Base-by-base conservation (phyloP, 2,797 vertebrate species). In the Micrastur ruficollis region DNA sequence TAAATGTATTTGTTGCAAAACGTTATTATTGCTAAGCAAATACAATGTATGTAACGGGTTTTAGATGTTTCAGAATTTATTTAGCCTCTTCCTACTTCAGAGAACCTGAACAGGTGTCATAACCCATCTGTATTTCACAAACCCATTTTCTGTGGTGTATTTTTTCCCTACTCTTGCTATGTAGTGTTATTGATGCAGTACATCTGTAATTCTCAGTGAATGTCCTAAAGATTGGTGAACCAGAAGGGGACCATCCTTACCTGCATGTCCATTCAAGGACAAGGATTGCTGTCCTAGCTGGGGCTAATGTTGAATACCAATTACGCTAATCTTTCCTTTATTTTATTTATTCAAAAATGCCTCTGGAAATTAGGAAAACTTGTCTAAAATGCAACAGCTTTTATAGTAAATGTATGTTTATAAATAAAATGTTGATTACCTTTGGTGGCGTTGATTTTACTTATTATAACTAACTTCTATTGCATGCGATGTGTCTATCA, bases 321-420 rank as follows among this genome's bases (percentile, higher is more conserved):
- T 98, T 97, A 97, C 87, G 97, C 96, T 98, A 98, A 97, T 96
- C 98, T 98, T 98, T 71, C 98, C 97, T 97, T 98, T 98, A 98
- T 98, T 98, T 98, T 99, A 99, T 99, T 99, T 99, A 99, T 99
- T 99, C 98, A 99, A 98, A 98, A 99, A 99, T 98, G 99, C 98
- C 98, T 98, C 98, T 98, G 98, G 98, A 97, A 98, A 98, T 98
- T 98, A 98, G 95, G 95, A 98, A 98, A 98, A 98, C 97, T 98
- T 98, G 98, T 99, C 99, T 97, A 98, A 99, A 97, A 98, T 98
- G 98, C 98, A 98, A 98, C 97, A 97, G 98, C 99, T 99, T 99
- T 99, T 99, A 98, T 99, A 99, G 98, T 98, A 98, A 99, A 98
- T 99, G 98, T 99, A 99, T 99, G 99, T 99, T 99, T 99, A 98